Percentiles rank a stretch among this genome's conserved stretches.
These are phyloP conservation scores for Cygnus atratus DNA, from an alignment of 2,113 vertebrate genomes.

Conservation along the genomic window DNA sequence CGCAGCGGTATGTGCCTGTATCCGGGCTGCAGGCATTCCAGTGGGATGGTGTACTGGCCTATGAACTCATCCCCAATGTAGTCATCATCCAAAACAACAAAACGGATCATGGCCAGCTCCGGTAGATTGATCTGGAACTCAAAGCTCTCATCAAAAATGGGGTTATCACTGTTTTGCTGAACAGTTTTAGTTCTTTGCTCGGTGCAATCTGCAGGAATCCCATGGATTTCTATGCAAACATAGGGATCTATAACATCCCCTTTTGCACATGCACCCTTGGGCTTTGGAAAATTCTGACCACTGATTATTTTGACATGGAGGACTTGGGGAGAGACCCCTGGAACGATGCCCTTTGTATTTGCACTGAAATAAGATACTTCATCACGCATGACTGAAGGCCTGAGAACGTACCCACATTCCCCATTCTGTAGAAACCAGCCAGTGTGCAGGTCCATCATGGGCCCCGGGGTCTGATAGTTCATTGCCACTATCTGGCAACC, in stretches of 20 bases:
- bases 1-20: slow-evolving; percentile 93
- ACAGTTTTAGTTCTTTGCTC: slow-evolving; percentile 96
- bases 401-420: slow-evolving; percentile 91
- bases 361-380: slow-evolving; percentile 97
- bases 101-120: slow-evolving; percentile 93
- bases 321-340: slow-evolving; percentile 90
- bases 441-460: slow-evolving; percentile 95
- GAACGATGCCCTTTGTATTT: slow-evolving; percentile 93
- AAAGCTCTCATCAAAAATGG: slow-evolving; percentile 97
- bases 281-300: slow-evolving; percentile 96
- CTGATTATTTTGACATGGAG: slow-evolving; percentile 97
- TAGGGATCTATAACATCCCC: slow-evolving; percentile 98
- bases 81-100: slow-evolving; percentile 95
- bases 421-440: slow-evolving; percentile 95
- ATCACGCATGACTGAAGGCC: slow-evolving; percentile 93
- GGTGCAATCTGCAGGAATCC: slow-evolving; percentile 92
- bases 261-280: slow-evolving; percentile 94
- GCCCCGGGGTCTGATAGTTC: slow-evolving; percentile 96
- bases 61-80: slow-evolving; percentile 99
- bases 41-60: slow-evolving; percentile 92
- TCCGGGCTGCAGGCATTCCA: slow-evolving; percentile 94
- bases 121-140: slow-evolving; percentile 97
- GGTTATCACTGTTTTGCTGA: slow-evolving; percentile 94
- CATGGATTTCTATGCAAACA: slow-evolving; percentile 95
- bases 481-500: slow-evolving; percentile 96